These are phyloP conservation scores for Rhopalosiphum padi DNA, from an alignment of 1,140 invertebrate species.

Conservation along the genomic window DNA sequence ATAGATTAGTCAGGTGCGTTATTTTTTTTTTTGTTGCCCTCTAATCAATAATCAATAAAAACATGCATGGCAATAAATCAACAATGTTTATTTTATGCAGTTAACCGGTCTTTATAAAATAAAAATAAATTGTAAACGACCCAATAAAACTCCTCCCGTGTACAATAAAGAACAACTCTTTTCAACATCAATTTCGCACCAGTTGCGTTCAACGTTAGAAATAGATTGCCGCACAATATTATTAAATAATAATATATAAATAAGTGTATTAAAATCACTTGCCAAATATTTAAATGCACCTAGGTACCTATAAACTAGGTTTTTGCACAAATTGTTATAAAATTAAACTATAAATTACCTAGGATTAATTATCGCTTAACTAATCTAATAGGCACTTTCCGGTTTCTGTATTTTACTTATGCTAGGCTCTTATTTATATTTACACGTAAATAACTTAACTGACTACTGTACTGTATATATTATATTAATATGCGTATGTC, in stretches of 20 bases:
- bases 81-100: slow-evolving; percentile 32
- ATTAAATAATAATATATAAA: neutral
- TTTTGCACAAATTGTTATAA: neutral
- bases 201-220: neutral
- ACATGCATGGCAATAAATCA: slow-evolving; percentile 23
- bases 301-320: neutral
- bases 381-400: too few species aligned
- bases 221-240: neutral
- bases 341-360: neutral
- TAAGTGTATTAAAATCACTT: neutral
- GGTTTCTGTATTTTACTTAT: too few species aligned
- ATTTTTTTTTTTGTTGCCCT: neutral
- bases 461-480: too few species aligned
- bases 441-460: too few species aligned
- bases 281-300: neutral
- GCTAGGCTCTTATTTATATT: too few species aligned
- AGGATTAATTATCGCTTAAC: too few species aligned
- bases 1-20: neutral
- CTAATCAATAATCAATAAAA: neutral
- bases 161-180: slow-evolving; percentile 22
- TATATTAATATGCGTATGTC: too few species aligned
- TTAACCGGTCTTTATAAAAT: slow-evolving; percentile 31
- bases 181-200: slow-evolving; percentile 2
- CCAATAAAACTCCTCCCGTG: slow-evolving; percentile 48
- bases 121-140: slow-evolving; percentile 47